Evolutionary conservation across 2,797 vertebrate species (phyloP), one percentile per base, ranked within the genome.

Genomic region (Selene dorsalis): DNA sequence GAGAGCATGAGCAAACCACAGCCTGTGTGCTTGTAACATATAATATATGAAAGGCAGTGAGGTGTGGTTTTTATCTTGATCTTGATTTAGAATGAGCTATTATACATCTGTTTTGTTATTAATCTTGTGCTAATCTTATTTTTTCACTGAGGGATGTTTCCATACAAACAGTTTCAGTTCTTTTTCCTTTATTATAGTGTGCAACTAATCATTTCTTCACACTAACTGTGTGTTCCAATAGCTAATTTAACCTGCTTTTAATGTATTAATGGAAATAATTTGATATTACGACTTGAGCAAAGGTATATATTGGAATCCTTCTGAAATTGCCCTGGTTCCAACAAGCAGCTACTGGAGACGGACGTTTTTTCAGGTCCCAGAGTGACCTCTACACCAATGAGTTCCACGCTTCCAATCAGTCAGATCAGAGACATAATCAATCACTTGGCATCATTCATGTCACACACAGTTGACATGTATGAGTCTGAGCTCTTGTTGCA

Each of bases 401-500:
- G n/a, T 50, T 26, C 8, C 24, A 16, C 14, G 4, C 28, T 47
- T 4, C 0, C 20, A 60, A 20, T 58, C 12, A 63, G 13, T 70
- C 45, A 39, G 4, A 47, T 38, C 47, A 59, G 20, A 68, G 28
- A n/a, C 61, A 28, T 22, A 50, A 62, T 50, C 24, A 45, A 69
- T 60, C 4, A 11, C 28, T 60, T 41, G 20, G 59, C 57, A 10
- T 67, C 20, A 5, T 52, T 67, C 20, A 7, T 52, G 39, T 28
- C 30, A 28, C 43, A 45, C 41, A 43, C n/a, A 62, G 22, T 22
- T 41, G 4, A 52, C 58, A 62, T 69, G 41, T 43, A 24, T 30
- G 30, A 32, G 69, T 80, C 78, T 45, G 59, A 65, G 53, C 69
- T 81, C 50, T 69, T 79, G 71, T 82, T 83, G 74, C 55, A 35